Evolutionary conservation across 1,140 invertebrate species (phyloP).

Genomic region (Drosophila sechellia): DNA sequence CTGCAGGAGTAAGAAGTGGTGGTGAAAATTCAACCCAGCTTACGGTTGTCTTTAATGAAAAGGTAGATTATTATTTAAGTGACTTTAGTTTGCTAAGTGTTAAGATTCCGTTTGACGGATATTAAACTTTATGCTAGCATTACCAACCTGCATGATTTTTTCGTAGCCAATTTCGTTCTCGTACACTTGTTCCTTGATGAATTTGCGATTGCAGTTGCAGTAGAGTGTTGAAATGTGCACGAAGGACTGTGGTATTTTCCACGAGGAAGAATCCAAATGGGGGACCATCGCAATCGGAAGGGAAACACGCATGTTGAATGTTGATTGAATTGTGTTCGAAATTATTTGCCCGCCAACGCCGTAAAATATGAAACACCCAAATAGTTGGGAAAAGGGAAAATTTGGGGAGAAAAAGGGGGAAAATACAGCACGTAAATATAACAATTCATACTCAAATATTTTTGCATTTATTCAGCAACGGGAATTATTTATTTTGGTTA

Average conservation of each 20-base stretch:
- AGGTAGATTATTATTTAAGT: too few relatives aligned
- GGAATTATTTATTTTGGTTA: conserved; percentile 72
- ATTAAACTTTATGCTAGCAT: conserved; percentile 21
- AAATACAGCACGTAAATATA: conserved; percentile 59
- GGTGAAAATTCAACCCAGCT: conserved; percentile 29
- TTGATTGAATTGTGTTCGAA: conserved; percentile 82
- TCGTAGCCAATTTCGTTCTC: conserved; percentile 85
- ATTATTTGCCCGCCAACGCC: conserved; percentile 68
- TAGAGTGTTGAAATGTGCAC: conserved; percentile 89
- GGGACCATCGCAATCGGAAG: conserved; percentile 4
- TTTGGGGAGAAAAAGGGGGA: background rate
- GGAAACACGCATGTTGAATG: conserved; percentile 62
- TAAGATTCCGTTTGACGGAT: too few relatives aligned
- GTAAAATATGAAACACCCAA: conserved; percentile 67
- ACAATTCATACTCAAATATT: conserved; percentile 75
- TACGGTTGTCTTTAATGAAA: conserved; percentile 45
- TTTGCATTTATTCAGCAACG: conserved; percentile 52
- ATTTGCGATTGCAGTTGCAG: conserved; percentile 87
- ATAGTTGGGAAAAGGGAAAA: conserved; percentile 9
- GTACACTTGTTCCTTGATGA: conserved; percentile 87
- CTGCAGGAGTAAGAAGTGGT: conserved; percentile 50
- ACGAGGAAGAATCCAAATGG: conserved; percentile 1
- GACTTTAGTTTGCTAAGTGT: too few relatives aligned
- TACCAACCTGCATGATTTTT: conserved; percentile 84
- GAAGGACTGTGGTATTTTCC: conserved; percentile 84